Base-by-base conservation (phyloP, 1,140 invertebrate species). In the Pachypsylla venusta region DNA sequence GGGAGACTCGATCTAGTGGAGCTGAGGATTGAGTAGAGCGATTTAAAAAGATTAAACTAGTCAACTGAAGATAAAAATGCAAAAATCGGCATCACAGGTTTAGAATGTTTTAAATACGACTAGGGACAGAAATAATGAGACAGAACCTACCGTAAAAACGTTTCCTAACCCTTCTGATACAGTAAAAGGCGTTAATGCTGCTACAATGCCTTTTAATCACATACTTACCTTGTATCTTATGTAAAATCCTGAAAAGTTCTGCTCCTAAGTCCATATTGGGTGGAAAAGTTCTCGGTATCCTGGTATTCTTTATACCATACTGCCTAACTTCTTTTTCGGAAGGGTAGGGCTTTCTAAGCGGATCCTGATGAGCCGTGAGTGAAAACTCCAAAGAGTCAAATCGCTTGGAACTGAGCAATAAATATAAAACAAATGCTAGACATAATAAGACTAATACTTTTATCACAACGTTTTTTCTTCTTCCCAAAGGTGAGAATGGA, bases 381-480 rank as follows among this genome's bases (percentile, higher is more conserved):
- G n/a, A n/a, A 19, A 48, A 48, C 5, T 48, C n/a, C 16, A 48
- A 48, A 48, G 42, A 48, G 4, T 48, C 42, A n/a, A 48, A 10
- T 22, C 22, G 16, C 42, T 48, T 48, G 22, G 22, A 19, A 48
- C n/a, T 19, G 16, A 48, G 16, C 5, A 48, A 19, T n/a, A 48
- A 19, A 48, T 48, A 48, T 19, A 48, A 22, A 4, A 48, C 16
- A 19, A 48, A 5, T n/a, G 22, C 7, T 19, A 48, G 42, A 5
- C n/a, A n/a, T n/a, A 48, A n/a, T 48, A 48, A 3, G 42, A 48
- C 22, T 22, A n/a, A n/a, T n/a, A 48, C 5, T 19, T 48, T 48
- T n/a, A 48, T 48, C 5, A 48, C 42, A 4, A 48, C 3, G 22
- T 48, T 48, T 48, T 48, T 48, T 48, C 42, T 48, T n/a, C 42